Percentiles rank a stretch among this genome's conserved stretches.
phyloP scores from a whole-genome alignment of 2,888 invertebrate species.

The Drosophila pseudotakahashii region DNA sequence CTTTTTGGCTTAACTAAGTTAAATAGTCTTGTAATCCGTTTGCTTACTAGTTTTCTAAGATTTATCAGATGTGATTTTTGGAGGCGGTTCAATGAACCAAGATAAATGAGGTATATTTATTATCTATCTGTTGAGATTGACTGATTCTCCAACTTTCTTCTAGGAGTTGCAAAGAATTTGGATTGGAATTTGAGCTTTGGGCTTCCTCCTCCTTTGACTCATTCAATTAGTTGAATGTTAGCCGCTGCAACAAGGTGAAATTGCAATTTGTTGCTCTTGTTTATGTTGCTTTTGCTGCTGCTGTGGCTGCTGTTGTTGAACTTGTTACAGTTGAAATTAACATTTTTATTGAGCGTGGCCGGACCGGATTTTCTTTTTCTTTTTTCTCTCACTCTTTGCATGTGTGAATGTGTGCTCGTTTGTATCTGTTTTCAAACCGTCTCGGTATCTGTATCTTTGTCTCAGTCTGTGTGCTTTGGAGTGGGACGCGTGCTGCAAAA shows the following conservation, averaged over 20 bases:
- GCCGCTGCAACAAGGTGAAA: constrained; percentile 19
- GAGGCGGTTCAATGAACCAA: neutral
- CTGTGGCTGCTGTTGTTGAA: constrained; percentile 30
- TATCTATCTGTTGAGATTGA: neutral
- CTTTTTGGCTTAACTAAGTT: neutral
- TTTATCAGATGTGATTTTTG: neutral
- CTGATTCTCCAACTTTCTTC: neutral
- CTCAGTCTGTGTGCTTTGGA: constrained; percentile 41
- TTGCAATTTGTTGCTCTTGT: constrained; percentile 33
- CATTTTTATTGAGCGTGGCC: constrained; percentile 49
- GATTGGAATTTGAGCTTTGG: neutral
- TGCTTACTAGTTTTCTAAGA: neutral
- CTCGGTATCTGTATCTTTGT: neutral
- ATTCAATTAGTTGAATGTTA: constrained; percentile 11
- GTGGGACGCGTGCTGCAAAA: constrained; percentile 54
- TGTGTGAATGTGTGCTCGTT: neutral
- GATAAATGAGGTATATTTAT: neutral
- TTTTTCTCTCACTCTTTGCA: constrained; percentile 16
- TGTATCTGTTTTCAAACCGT: constrained; percentile 4
- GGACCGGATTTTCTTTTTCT: constrained; percentile 33
- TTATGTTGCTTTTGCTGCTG: constrained; percentile 8
- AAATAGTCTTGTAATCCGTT: neutral
- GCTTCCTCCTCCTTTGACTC: constrained; percentile 5
- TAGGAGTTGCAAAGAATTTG: neutral
- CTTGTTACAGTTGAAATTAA: constrained; percentile 48